Percentiles rank a stretch among this genome's conserved stretches.
Conservation (phyloP, 64 coral and sea anemone genomes). For the Montipora efflorescens region DNA sequence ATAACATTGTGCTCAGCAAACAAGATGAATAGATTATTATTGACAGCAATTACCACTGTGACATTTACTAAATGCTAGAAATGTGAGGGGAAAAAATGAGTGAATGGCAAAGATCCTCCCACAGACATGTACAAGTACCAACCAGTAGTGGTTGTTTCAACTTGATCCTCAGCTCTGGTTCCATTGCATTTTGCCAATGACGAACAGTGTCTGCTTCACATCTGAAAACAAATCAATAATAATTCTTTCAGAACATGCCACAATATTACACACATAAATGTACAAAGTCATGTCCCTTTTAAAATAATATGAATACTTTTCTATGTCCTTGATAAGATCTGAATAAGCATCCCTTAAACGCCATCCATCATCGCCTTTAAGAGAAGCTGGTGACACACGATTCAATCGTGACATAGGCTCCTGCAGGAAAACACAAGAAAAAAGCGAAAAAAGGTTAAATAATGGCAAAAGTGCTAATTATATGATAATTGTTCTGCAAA, state of each 20-base stretch:
- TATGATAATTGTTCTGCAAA: not conserved
- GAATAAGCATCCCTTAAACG: slow-evolving; percentile 85
- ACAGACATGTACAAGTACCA: not conserved
- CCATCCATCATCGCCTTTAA: slow-evolving; percentile 98
- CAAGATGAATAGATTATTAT: too few relatives aligned
- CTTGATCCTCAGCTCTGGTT: slow-evolving; percentile 89
- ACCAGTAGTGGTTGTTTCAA: slow-evolving; percentile 96
- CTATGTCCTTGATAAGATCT: slow-evolving; percentile 93
- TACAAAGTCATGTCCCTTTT: not conserved
- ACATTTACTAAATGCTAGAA: too few relatives aligned
- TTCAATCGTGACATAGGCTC: slow-evolving; percentile 87
- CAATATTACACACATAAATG: not conserved
- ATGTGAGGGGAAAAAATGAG: too few relatives aligned
- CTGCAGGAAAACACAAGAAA: slow-evolving; percentile 24
- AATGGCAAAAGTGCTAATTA: not conserved
- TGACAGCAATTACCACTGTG: too few relatives aligned
- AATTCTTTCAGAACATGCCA: not conserved
- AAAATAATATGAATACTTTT: slow-evolving; percentile 65
- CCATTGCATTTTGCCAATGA: slow-evolving; percentile 80
- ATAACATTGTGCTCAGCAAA: too few relatives aligned
- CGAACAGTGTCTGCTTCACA: slow-evolving; percentile 82
- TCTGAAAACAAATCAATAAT: slow-evolving; percentile 16
- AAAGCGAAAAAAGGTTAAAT: not conserved
- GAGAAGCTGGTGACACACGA: slow-evolving; percentile 81
- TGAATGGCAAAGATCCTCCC: too few relatives aligned